Conservation (phyloP, 2,113 vertebrate species). For the Upupa epops region DNA sequence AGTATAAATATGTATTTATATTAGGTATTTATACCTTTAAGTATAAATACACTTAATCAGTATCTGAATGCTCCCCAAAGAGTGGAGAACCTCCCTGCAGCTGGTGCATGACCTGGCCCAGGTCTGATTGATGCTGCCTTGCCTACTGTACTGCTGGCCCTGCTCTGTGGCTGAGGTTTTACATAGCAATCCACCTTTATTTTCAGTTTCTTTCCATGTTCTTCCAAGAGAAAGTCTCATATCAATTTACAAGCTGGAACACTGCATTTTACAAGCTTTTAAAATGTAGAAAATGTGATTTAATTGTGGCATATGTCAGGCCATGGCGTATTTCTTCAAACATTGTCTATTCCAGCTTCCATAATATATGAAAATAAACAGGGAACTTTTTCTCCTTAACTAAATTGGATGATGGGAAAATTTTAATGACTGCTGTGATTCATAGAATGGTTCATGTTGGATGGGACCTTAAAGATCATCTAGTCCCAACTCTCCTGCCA, state of each 20-base stretch:
- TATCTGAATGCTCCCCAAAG: neutral
- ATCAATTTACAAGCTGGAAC: neutral
- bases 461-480: too few relatives aligned
- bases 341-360: neutral
- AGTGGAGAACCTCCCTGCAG: neutral
- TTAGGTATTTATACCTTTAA: too few relatives aligned
- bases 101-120: neutral
- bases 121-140: neutral
- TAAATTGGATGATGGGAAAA: neutral
- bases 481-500: too few relatives aligned
- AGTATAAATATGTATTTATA: too few relatives aligned
- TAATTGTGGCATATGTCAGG: neutral
- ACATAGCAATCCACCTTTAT: fast-evolving
- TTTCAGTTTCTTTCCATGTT: neutral
- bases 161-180: fast-evolving
- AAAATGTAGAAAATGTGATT: neutral
- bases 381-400: neutral
- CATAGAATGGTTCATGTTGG: too few relatives aligned
- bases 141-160: neutral
- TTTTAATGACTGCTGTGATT: neutral
- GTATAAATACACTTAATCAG: neutral
- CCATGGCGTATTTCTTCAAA: neutral
- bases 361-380: neutral
- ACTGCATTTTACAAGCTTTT: neutral
- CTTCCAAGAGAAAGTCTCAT: neutral